Evolutionary conservation across 2,113 vertebrate genomes (phyloP).

Genomic region (Aplodontia rufa): DNA sequence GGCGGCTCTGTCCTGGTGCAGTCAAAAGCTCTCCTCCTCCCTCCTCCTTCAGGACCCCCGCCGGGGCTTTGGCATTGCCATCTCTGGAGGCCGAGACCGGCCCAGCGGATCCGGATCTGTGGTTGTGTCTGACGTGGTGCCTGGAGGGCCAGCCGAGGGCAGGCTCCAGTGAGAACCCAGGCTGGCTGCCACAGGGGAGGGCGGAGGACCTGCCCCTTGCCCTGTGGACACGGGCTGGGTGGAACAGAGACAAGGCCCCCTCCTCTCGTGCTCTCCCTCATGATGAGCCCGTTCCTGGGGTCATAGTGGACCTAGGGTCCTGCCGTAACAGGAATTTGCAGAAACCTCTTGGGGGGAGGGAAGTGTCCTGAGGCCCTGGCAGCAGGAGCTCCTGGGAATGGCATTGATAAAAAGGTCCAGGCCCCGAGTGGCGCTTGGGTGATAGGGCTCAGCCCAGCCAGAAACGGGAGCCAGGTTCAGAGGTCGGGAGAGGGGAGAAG

Average conservation of each 20-base stretch:
- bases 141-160: conserved; percentile 92
- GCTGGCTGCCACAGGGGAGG: neutral
- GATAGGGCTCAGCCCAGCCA: neutral
- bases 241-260: no score
- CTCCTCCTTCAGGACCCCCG: conserved; percentile 90
- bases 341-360: neutral
- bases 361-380: neutral
- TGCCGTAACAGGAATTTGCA: neutral
- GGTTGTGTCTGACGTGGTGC: conserved; percentile 92
- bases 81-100: conserved; percentile 92
- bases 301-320: neutral
- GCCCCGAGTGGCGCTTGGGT: accelerated
- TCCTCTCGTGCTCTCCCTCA: no score
- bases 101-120: conserved; percentile 83
- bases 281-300: no score
- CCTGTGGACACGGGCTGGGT: no score
- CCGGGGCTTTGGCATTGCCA: conserved; percentile 93
- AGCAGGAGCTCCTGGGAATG: neutral
- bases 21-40: accelerated
- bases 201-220: no score
- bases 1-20: neutral
- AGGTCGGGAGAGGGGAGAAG: no score
- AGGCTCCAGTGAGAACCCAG: conserved; percentile 89
- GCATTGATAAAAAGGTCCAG: neutral
- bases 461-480: neutral